Evolutionary conservation across 2,113 vertebrate species (phyloP).

Genomic region (Nyctereutes procyonoides): DNA sequence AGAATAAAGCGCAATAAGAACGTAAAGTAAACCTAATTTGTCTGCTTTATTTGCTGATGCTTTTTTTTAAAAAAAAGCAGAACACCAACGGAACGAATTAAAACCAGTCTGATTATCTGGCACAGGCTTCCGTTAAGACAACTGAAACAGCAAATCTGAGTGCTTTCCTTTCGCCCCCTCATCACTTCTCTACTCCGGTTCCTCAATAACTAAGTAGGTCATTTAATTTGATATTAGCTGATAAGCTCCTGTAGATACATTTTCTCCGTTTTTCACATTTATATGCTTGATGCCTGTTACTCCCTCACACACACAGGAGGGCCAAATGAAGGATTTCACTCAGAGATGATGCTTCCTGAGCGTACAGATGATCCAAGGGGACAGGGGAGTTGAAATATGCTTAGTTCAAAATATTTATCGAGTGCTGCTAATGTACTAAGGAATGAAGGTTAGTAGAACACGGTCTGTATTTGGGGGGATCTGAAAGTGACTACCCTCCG

Average conservation of each 20-base stretch:
- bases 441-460: not conserved
- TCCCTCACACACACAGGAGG: not conserved
- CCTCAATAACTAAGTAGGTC: not conserved
- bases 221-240: not conserved
- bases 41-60: not conserved
- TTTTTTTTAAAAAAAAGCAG: not conserved
- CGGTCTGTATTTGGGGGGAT: not conserved
- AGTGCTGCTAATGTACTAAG: not conserved
- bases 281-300: not conserved
- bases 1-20: not conserved
- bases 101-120: not conserved
- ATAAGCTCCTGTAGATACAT: not conserved
- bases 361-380: not conserved
- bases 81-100: not conserved
- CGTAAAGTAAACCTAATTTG: not conserved
- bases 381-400: not conserved
- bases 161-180: not conserved
- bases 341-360: not conserved
- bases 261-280: slow-evolving; percentile 2
- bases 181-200: not conserved
- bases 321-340: not conserved
- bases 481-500: not conserved
- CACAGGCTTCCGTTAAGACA: not conserved
- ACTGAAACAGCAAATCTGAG: not conserved
- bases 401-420: not conserved